A percentile compares a stretch with the other conserved stretches of the same genome.
phyloP scores from a whole-genome alignment of 2,888 invertebrate genomes.

The Drosophila conformis region DNA sequence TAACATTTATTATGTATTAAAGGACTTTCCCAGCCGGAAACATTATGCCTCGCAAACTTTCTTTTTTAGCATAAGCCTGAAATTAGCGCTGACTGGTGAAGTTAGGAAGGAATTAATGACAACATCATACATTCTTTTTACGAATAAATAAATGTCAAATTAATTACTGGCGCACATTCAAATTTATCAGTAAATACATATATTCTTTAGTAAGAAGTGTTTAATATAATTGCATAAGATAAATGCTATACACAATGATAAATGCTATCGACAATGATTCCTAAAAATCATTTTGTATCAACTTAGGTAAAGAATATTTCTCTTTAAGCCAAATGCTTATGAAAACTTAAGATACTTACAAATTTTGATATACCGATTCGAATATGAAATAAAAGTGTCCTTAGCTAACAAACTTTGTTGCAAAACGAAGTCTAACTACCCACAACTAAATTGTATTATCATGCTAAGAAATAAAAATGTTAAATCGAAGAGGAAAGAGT shows the following conservation, averaged over 20 bases:
- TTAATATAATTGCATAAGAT: background rate
- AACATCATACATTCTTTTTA: background rate
- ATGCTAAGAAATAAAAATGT: background rate
- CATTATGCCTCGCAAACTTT: conserved; percentile 4
- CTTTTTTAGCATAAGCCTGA: background rate
- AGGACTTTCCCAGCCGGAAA: conserved; percentile 16
- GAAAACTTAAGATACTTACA: background rate
- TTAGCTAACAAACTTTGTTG: background rate
- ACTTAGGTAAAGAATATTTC: background rate
- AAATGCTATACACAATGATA: background rate
- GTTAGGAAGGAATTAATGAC: background rate
- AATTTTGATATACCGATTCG: background rate
- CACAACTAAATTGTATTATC: background rate
- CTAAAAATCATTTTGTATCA: background rate
- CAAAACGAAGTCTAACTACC: background rate
- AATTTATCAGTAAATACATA: background rate
- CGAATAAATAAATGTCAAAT: background rate
- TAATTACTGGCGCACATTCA: background rate
- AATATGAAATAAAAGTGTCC: background rate
- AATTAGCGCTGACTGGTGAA: background rate
- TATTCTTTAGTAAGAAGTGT: background rate
- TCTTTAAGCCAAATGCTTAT: background rate
- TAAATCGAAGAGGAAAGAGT: background rate
- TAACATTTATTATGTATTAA: conserved; percentile 30
- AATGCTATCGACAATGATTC: background rate